These are phyloP conservation scores for Onychostoma macrolepis DNA, from an alignment of 2,113 vertebrate species.

Conservation along the genomic window DNA sequence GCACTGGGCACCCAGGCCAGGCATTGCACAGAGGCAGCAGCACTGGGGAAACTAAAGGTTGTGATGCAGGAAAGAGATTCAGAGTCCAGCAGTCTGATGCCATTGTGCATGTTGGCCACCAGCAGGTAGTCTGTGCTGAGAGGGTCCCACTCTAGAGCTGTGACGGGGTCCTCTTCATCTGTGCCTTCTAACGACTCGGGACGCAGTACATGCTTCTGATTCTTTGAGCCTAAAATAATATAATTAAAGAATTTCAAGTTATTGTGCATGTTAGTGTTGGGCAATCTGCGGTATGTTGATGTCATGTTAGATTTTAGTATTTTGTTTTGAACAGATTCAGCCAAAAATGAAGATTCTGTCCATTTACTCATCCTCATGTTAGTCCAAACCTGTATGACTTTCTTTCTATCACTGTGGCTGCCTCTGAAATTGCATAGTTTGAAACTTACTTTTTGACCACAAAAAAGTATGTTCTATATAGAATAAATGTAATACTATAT, in stretches of 20 bases:
- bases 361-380: neutral
- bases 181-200: slow-evolving; percentile 93
- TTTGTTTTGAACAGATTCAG: neutral
- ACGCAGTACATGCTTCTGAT: slow-evolving; percentile 91
- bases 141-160: slow-evolving; percentile 95
- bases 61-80: slow-evolving; percentile 90
- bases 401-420: neutral
- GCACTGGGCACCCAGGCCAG: slow-evolving; percentile 95
- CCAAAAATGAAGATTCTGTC: neutral
- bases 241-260: neutral
- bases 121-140: slow-evolving; percentile 93
- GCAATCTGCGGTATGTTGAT: neutral
- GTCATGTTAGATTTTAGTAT: neutral
- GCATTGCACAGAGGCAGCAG: slow-evolving; percentile 91
- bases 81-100: slow-evolving; percentile 90
- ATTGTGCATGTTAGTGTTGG: neutral
- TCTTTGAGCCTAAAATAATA: slow-evolving; percentile 82
- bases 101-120: slow-evolving; percentile 92
- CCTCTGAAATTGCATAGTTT: too few species aligned
- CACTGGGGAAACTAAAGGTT: slow-evolving; percentile 86
- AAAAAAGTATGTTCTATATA: neutral
- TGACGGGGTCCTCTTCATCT: slow-evolving; percentile 94
- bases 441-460: neutral
- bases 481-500: too few species aligned
- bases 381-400: neutral